These are phyloP conservation scores for Pteropus alecto DNA, from an alignment of 2,113 vertebrate species.

Conservation along the genomic window DNA sequence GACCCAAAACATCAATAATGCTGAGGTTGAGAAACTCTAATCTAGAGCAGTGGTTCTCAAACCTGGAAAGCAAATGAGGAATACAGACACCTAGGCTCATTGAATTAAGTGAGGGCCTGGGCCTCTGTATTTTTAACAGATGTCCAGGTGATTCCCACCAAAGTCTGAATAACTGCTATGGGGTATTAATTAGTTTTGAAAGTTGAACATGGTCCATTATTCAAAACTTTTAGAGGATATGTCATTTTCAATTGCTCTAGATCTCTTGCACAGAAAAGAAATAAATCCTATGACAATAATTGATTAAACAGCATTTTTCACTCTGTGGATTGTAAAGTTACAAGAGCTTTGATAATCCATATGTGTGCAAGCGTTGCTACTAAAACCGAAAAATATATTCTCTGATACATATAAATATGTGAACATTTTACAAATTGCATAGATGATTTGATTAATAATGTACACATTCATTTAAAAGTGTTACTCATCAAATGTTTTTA, in stretches of 20 bases:
- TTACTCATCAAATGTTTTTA: neutral
- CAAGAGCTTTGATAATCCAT: neutral
- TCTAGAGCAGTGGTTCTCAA: neutral
- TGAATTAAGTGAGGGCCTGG: neutral
- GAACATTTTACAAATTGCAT: constrained; percentile 23
- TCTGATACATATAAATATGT: neutral
- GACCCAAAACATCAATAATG: neutral
- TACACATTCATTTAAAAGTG: neutral
- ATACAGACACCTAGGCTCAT: accelerated
- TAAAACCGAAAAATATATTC: neutral
- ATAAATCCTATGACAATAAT: neutral
- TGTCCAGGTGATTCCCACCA: neutral
- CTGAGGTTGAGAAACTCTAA: accelerated
- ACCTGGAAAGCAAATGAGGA: neutral
- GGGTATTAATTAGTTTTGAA: neutral
- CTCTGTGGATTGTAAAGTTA: neutral
- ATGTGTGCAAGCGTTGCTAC: neutral
- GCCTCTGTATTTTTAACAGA: neutral
- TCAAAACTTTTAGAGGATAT: neutral
- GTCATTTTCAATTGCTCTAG: neutral
- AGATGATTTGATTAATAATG: constrained; percentile 40
- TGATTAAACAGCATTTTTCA: neutral
- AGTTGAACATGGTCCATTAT: neutral
- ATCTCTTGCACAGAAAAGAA: neutral
- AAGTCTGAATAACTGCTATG: neutral